Conservation (phyloP, 2,797 vertebrate genomes). For the Periophthalmus magnuspinnatus region DNA sequence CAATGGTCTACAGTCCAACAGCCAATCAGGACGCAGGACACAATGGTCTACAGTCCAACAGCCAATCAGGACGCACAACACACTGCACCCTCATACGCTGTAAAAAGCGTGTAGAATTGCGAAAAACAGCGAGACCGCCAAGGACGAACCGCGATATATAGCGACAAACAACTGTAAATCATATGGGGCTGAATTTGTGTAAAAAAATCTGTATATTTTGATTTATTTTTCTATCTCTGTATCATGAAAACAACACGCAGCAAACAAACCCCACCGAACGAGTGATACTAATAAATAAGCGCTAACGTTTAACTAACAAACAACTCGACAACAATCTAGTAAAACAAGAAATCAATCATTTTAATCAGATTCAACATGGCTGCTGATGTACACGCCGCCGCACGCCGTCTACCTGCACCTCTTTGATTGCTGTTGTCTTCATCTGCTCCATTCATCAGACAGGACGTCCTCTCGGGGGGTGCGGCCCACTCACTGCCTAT, state of each 20-base stretch:
- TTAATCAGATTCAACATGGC: neutral
- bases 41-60: too few relatives aligned
- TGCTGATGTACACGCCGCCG: neutral
- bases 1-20: too few relatives aligned
- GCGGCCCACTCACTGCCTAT: slow-evolving; percentile 21
- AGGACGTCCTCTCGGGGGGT: slow-evolving; percentile 16
- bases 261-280: neutral
- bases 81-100: too few relatives aligned
- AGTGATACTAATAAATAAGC: neutral
- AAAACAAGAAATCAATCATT: slow-evolving; percentile 6
- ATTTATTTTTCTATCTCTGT: too few relatives aligned
- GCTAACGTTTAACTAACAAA: neutral
- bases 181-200: too few relatives aligned
- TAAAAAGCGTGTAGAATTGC: too few relatives aligned
- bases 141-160: too few relatives aligned
- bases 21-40: too few relatives aligned
- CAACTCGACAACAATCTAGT: slow-evolving; percentile 4
- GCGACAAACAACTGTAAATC: too few relatives aligned
- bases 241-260: neutral
- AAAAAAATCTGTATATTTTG: too few relatives aligned
- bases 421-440: slow-evolving; percentile 12
- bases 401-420: slow-evolving; percentile 1
- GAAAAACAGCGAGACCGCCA: too few relatives aligned
- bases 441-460: slow-evolving; percentile 42
- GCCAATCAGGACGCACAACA: too few relatives aligned